Percentiles rank a stretch among this genome's conserved stretches.
Evolutionary conservation across 2,888 invertebrate species (phyloP).

Genomic region (Andrena bucephala): DNA sequence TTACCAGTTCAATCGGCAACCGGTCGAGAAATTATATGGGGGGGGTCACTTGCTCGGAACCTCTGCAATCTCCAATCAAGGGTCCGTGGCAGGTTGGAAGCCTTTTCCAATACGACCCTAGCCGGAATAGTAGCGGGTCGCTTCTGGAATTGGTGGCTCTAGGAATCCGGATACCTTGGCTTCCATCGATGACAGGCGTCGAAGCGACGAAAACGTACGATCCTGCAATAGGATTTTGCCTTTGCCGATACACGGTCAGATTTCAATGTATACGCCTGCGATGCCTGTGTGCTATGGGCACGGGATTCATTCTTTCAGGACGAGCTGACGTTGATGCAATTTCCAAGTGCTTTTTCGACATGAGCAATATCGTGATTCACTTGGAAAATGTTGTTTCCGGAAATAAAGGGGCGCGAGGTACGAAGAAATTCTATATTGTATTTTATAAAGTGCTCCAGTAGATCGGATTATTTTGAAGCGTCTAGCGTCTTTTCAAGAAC

Average conservation of each 20-base stretch:
- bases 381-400: no score
- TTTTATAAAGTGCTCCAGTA: no score
- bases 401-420: no score
- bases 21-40: constrained; percentile 18
- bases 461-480: no score
- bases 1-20: constrained; percentile 3
- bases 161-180: constrained; percentile 3
- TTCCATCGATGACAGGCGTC: not conserved
- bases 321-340: no score
- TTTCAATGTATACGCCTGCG: no score
- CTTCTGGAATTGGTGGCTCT: constrained; percentile 25
- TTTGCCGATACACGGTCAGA: not conserved
- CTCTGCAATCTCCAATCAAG: constrained; percentile 36
- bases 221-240: constrained; percentile 2
- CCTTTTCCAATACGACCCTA: constrained; percentile 24
- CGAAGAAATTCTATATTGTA: no score
- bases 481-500: no score
- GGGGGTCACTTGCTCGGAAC: constrained; percentile 18
- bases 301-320: no score
- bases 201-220: constrained; percentile 1
- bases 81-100: constrained; percentile 1
- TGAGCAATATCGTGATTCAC: no score
- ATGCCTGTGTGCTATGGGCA: no score
- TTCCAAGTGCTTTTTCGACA: no score
- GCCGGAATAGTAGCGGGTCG: not conserved